Percentiles rank a stretch among this genome's conserved stretches.
Conservation (phyloP, 2,797 vertebrate genomes). For the Trachurus trachurus region DNA sequence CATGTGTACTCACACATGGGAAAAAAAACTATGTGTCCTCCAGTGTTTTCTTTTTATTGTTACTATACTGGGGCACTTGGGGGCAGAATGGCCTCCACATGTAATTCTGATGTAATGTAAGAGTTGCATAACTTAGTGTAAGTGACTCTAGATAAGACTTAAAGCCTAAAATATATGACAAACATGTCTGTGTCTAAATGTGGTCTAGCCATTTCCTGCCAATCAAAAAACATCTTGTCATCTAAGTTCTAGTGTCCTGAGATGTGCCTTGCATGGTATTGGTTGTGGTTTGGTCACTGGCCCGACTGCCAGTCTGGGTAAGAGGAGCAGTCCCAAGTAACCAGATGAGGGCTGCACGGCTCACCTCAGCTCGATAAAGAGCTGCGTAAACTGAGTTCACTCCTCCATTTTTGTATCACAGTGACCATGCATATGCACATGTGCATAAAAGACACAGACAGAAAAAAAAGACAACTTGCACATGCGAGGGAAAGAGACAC, state of each 20-base stretch:
- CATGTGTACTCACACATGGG: neutral
- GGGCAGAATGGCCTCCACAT: neutral
- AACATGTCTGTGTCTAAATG: constrained; percentile 22
- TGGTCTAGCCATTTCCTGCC: constrained; percentile 14
- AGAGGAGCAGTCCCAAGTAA: constrained; percentile 24
- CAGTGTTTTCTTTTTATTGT: neutral
- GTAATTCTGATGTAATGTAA: constrained; percentile 7
- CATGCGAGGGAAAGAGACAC: neutral
- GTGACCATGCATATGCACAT: constrained; percentile 42
- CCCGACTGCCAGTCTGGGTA: constrained; percentile 27
- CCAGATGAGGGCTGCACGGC: constrained; percentile 54
- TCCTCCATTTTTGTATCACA: constrained; percentile 31
- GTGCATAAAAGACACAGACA: constrained; percentile 44
- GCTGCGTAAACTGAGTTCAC: constrained; percentile 37
- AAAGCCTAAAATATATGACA: constrained; percentile 27
- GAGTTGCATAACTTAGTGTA: neutral
- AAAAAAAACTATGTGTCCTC: neutral
- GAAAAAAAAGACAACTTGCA: constrained; percentile 35
- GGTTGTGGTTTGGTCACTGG: constrained; percentile 24
- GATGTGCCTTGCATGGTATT: constrained; percentile 38
- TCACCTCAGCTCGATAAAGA: constrained; percentile 57
- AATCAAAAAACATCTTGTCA: constrained; percentile 17
- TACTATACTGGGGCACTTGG: neutral
- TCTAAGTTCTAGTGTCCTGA: constrained; percentile 28
- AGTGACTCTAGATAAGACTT: neutral